These are phyloP conservation scores for Phymatocera aterrima DNA, from an alignment of 2,888 invertebrate genomes.

Conservation along the genomic window DNA sequence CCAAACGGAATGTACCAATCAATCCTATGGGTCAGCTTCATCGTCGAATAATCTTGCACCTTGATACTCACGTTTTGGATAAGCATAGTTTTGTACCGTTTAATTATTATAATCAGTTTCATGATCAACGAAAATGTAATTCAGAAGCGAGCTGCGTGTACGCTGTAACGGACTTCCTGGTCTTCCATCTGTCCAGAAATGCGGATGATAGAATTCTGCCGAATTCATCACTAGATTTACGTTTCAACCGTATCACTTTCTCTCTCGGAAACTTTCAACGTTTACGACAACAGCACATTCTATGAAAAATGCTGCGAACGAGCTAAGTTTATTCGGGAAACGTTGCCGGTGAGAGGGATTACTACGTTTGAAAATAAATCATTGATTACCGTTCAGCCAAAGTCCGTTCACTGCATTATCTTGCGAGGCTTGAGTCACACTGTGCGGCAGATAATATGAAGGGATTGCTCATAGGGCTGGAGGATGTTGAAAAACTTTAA, in stretches of 20 bases:
- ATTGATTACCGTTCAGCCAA: background rate
- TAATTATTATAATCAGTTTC: no score
- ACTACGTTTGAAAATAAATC: background rate
- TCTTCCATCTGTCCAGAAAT: background rate
- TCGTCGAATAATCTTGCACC: background rate
- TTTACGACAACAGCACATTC: constrained; percentile 27
- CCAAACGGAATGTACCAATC: background rate
- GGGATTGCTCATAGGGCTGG: background rate
- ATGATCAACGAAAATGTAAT: no score
- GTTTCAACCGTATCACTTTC: background rate
- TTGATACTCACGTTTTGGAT: background rate
- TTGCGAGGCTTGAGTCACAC: background rate
- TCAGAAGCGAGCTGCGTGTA: no score
- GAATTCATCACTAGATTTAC: background rate
- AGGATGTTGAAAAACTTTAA: background rate
- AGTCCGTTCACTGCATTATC: background rate
- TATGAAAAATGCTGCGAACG: background rate
- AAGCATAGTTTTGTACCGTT: no score
- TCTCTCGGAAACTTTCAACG: constrained; percentile 19
- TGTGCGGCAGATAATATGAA: background rate
- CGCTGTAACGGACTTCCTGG: background rate
- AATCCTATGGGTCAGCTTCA: background rate
- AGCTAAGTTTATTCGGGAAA: background rate
- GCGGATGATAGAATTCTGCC: background rate
- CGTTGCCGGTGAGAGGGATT: constrained; percentile 4